A percentile compares a stretch with the other conserved stretches of the same genome.
These are phyloP conservation scores for Rutpela maculata DNA, from an alignment of 2,888 invertebrate species.

Conservation along the genomic window DNA sequence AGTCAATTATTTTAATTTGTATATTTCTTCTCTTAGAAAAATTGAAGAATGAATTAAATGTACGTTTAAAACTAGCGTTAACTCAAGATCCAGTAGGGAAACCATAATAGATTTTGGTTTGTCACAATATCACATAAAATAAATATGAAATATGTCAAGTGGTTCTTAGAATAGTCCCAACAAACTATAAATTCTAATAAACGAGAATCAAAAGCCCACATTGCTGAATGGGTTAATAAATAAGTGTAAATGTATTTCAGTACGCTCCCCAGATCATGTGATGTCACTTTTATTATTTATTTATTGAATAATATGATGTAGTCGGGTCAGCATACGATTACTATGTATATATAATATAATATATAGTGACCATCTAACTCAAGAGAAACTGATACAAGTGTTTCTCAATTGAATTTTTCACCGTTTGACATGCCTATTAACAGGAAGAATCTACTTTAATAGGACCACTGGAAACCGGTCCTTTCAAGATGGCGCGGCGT, in stretches of 20 bases:
- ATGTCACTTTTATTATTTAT: slow-evolving; percentile 43
- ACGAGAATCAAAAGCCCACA: slow-evolving; percentile 50
- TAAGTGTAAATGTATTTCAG: slow-evolving; percentile 29
- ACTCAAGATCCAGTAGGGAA: slow-evolving; percentile 15
- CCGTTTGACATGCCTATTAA: too few species aligned
- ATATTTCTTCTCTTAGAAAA: slow-evolving; percentile 13
- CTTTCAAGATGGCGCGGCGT: too few species aligned
- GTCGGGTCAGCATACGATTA: too few species aligned
- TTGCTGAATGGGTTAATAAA: slow-evolving; percentile 47
- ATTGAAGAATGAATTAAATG: not conserved
- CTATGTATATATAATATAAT: too few species aligned
- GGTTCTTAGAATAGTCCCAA: slow-evolving; percentile 39
- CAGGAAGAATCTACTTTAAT: too few species aligned
- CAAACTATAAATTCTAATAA: slow-evolving; percentile 49
- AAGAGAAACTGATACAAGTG: too few species aligned
- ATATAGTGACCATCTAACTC: too few species aligned
- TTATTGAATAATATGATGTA: not conserved
- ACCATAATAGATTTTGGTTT: slow-evolving; percentile 27
- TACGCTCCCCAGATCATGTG: slow-evolving; percentile 40
- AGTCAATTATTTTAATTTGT: slow-evolving; percentile 30
- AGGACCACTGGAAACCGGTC: too few species aligned
- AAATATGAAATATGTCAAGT: slow-evolving; percentile 47
- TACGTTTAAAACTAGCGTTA: not conserved
- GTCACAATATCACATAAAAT: slow-evolving; percentile 46
- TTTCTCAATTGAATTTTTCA: too few species aligned